Evolutionary conservation across 2,113 vertebrate species (phyloP).

Genomic region (Oenanthe melanoleuca): DNA sequence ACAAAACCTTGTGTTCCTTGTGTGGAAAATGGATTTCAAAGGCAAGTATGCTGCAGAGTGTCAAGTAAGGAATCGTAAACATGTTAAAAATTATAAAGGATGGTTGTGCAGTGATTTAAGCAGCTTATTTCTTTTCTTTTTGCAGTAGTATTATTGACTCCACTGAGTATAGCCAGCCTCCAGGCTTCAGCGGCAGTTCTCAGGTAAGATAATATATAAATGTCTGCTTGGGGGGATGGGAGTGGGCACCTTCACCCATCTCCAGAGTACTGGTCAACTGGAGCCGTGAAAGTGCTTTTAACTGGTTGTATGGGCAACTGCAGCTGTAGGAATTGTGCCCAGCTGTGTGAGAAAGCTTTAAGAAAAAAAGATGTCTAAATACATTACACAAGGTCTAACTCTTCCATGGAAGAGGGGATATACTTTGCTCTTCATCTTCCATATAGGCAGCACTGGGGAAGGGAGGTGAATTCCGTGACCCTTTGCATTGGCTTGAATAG

Average conservation of each 20-base stretch:
- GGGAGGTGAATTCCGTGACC: background rate
- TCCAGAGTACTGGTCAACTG: background rate
- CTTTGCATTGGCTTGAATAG: background rate
- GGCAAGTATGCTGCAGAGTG: background rate
- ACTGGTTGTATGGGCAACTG: background rate
- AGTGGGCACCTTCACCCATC: background rate
- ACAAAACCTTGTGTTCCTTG: background rate
- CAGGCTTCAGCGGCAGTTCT: constrained; percentile 90
- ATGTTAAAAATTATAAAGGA: background rate
- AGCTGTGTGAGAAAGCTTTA: background rate
- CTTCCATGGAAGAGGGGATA: background rate
- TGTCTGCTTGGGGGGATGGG: background rate
- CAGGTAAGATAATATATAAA: constrained; percentile 78
- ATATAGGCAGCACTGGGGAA: background rate
- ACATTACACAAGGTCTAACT: no score
- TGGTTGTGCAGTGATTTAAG: constrained; percentile 27
- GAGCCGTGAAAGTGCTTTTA: background rate
- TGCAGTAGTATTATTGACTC: constrained; percentile 94
- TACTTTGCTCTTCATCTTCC: background rate
- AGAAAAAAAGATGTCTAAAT: no score
- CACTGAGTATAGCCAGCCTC: constrained; percentile 90
- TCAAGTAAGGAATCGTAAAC: background rate
- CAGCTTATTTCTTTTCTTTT: constrained; percentile 65
- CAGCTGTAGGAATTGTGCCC: background rate
- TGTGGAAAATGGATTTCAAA: constrained; percentile 7